Percentiles rank a stretch among this genome's conserved stretches.
Evolutionary conservation across 2,888 invertebrate genomes (phyloP).

Genomic region (Geophilus truncorum): DNA sequence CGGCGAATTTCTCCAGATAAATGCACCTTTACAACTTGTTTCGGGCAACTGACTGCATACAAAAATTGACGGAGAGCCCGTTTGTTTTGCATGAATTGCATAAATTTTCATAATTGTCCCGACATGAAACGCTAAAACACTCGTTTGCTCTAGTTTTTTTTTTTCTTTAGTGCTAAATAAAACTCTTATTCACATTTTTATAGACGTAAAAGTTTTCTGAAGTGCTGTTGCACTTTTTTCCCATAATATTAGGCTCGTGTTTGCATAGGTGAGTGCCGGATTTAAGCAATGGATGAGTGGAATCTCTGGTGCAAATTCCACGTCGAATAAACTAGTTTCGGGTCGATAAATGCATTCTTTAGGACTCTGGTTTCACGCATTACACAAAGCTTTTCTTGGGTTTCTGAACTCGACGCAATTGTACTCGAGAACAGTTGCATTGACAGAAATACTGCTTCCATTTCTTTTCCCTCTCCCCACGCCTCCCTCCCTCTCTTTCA

Average conservation of each 20-base stretch:
- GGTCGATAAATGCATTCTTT: constrained; percentile 27
- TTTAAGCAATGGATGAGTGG: constrained; percentile 9
- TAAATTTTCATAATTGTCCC: neutral
- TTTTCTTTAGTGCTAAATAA: neutral
- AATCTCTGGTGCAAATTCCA: constrained; percentile 25
- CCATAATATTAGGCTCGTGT: neutral
- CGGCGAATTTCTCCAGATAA: neutral
- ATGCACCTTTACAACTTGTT: neutral
- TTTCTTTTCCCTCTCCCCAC: neutral
- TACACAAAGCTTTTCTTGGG: constrained; percentile 27
- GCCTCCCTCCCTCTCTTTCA: neutral
- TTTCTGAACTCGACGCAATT: constrained; percentile 13
- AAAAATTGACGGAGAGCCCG: neutral
- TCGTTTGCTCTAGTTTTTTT: neutral
- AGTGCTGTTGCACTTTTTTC: neutral
- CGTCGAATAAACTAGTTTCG: constrained; percentile 18
- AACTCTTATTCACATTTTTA: neutral
- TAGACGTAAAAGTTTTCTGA: neutral
- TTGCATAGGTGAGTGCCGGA: constrained; percentile 3
- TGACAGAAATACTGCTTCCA: constrained; percentile 22
- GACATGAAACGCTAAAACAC: neutral
- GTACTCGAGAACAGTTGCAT: constrained; percentile 21
- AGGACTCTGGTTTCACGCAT: constrained; percentile 23
- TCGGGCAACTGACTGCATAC: neutral
- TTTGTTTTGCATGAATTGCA: constrained; percentile 21